Evolutionary conservation across 37 sponge, comb jelly and placozoan species (phyloP).

Genomic region (Aphrocallistes beatrix): DNA sequence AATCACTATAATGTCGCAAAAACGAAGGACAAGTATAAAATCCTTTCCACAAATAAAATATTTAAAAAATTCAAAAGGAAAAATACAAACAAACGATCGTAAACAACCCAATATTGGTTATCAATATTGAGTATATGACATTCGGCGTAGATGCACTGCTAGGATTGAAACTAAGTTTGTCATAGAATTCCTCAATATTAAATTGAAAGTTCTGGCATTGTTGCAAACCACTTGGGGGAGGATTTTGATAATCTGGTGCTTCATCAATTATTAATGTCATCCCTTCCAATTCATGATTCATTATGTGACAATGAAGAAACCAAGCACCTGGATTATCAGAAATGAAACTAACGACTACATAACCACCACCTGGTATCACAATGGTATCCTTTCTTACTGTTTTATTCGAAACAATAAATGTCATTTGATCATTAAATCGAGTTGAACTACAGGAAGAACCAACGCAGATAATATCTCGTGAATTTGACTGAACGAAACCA

Average conservation of each 20-base stretch:
- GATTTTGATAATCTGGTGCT: not conserved
- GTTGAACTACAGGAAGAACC: not conserved
- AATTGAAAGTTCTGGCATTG: not conserved
- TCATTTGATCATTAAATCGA: not conserved
- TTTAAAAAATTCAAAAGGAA: too few relatives aligned
- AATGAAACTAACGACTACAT: not conserved
- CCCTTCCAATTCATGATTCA: conserved; percentile 1
- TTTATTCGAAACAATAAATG: not conserved
- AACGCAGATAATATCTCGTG: not conserved
- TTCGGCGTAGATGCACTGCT: too few relatives aligned
- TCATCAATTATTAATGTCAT: not conserved
- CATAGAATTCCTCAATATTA: not conserved
- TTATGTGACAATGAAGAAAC: not conserved
- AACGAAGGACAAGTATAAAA: too few relatives aligned
- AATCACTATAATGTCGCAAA: too few relatives aligned
- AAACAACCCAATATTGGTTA: too few relatives aligned
- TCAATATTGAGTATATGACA: too few relatives aligned
- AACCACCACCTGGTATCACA: conserved; percentile 10
- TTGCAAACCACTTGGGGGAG: not conserved
- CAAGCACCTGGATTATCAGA: conserved; percentile 4
- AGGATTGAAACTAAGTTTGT: not conserved
- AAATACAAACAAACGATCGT: too few relatives aligned
- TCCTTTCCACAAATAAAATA: too few relatives aligned
- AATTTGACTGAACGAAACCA: not conserved
- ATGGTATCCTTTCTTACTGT: not conserved